Evolutionary conservation across 2,113 vertebrate genomes (phyloP), one percentile per base, ranked within the genome.

Genomic region (Mormoops blainvillei): DNA sequence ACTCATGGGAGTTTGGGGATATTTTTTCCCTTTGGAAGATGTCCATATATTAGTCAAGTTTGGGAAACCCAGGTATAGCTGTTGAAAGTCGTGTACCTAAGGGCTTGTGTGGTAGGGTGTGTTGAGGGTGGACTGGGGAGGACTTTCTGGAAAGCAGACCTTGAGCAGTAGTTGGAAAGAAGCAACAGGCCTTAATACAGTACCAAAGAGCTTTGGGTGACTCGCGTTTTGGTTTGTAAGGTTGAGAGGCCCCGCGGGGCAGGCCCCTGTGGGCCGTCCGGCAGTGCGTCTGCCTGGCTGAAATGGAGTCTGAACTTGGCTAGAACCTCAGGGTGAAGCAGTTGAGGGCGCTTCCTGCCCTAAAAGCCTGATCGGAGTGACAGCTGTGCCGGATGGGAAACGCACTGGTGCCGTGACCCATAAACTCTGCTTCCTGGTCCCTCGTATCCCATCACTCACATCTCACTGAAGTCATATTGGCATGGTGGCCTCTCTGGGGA

Each of bases 371-470:
- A 43, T 86, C 50, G 67, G 94, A 94, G 67, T 86, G 94, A 48
- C 93, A 95, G 65, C 63, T 61, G n/a, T 38, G 15, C 11, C 5
- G 50, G 56, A 31, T 78, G 38, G 28, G 50, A 77, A n/a, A 5
- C 5, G 4, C 54, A 3, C 9, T 38, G 48, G 81, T 54, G 81
- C 71, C 0, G 73, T 95, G 96, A 94, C 97, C 95, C 97, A 9
- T 45, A 67, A 92, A 71, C 82, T 38, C 82, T 80, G 91, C 78
- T 89, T 65, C 68, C 94, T 88, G 63, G 61, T 28, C 91, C 54
- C 43, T 41, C 90, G 26, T n/a, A 67, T 83, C 88, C 78, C 36
- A 16, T 95, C 95, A 38, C 45, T 96, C 78, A 50, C 0, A 0
- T 70, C 85, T 61, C 86, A 43, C 54, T 92, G 85, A 90, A 96